phyloP scores from a whole-genome alignment of 2,888 invertebrate species.

The Apotomis capreana region DNA sequence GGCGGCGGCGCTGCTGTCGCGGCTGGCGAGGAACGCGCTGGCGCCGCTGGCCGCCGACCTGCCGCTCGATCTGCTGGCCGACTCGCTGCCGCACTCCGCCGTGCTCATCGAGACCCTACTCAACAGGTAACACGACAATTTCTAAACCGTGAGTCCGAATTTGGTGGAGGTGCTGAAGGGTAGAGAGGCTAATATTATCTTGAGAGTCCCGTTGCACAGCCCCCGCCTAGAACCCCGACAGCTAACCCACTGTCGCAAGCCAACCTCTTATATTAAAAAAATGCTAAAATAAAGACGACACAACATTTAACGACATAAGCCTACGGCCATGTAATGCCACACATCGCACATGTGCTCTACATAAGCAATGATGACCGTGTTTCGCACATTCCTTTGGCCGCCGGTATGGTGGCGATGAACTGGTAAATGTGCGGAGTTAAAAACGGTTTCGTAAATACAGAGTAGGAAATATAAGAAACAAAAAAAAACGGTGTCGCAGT shows the following conservation, averaged over 20 bases:
- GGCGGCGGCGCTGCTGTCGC: constrained; percentile 92
- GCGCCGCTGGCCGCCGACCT: constrained; percentile 89
- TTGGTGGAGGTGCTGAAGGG: too few species aligned
- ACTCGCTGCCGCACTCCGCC: constrained; percentile 94
- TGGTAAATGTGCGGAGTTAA: not conserved
- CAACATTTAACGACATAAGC: too few species aligned
- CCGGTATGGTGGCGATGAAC: not conserved
- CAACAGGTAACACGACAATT: constrained; percentile 76
- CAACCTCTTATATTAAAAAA: too few species aligned
- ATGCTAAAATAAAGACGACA: too few species aligned
- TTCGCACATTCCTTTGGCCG: not conserved
- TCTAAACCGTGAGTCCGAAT: not conserved
- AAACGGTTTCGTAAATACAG: not conserved
- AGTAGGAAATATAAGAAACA: not conserved
- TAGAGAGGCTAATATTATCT: too few species aligned
- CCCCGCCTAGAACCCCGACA: too few species aligned
- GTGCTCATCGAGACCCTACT: constrained; percentile 93
- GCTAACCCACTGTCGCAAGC: too few species aligned
- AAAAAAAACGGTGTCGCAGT: not conserved
- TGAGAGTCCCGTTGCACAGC: too few species aligned
- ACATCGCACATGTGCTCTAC: not conserved
- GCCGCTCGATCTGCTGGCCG: constrained; percentile 94
- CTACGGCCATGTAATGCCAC: too few species aligned
- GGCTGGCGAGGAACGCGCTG: constrained; percentile 91
- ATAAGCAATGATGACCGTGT: not conserved